Evolutionary conservation across 2,888 invertebrate species (phyloP), one percentile per base, ranked within the genome.

Genomic region (Suillia variegata): DNA sequence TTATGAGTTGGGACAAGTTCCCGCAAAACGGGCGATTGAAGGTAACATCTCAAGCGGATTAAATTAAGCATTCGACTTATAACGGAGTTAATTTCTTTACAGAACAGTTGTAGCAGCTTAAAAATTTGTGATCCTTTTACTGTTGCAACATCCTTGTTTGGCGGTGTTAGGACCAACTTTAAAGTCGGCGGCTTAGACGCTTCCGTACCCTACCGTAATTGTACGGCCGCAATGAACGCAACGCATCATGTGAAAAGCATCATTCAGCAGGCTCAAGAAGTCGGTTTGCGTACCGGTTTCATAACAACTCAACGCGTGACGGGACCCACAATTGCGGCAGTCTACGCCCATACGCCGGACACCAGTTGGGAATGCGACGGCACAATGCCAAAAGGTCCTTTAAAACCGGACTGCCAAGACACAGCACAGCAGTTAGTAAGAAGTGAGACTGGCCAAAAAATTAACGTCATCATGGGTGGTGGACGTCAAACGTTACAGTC

Each of bases 271-370:
- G 93, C 92, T 0, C 88, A 92, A 71, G 82, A 85, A 2, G 87
- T 87, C 24, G 89, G 89, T 15, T 89, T 91, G 81, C 86, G 87
- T 58, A 91, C 92, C 71, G 93, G 93, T 1, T 87, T 96, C 56
- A 93, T 95, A 2, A 96, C 96, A 0, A 94, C 91, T 0, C 92
- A 92, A 64, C 85, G 94, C 52, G 88, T 95, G 1, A 94, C 94
- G 0, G 94, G 94, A 70, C 92, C 93, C 0, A 92, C 93, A 0
- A 93, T 93, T 0, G 88, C 79, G 0, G 90, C 92, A 0, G 73
- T 92, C 1, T 94, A 91, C 75, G 90, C 93, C 0, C 89, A 91
- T 75, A 84, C 86, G 1, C 84, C 91, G 0, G 84, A 88, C 67
- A 83, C 93, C n/a, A 82, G 82, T n/a, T 94, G 93, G 93, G 94